Conservation (phyloP, 2,888 invertebrate species). For the Trichogramma evanescens region DNA sequence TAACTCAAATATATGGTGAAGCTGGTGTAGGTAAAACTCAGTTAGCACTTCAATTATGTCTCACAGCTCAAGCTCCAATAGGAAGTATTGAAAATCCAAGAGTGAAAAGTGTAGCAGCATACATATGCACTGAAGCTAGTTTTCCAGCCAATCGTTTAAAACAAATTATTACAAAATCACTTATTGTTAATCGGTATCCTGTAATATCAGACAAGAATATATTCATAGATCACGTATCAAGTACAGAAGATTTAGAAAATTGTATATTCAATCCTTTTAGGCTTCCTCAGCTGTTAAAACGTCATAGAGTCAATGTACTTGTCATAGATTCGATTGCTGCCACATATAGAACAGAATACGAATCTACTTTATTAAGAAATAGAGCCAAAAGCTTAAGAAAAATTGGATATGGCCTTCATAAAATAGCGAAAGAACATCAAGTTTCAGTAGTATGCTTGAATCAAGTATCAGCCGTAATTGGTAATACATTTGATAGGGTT, state of each 20-base stretch:
- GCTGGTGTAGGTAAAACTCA: slow-evolving; percentile 80
- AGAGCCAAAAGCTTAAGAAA: slow-evolving; percentile 55
- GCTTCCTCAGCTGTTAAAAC: slow-evolving; percentile 52
- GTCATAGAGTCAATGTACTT: slow-evolving; percentile 55
- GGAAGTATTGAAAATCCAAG: slow-evolving; percentile 42
- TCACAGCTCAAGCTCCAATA: slow-evolving; percentile 57
- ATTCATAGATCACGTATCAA: slow-evolving; percentile 60
- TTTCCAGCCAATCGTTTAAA: slow-evolving; percentile 66
- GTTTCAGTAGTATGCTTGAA: slow-evolving; percentile 64
- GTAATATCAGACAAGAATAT: slow-evolving; percentile 53
- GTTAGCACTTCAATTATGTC: slow-evolving; percentile 63
- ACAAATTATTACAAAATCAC: slow-evolving; percentile 48
- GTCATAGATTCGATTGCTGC: slow-evolving; percentile 71
- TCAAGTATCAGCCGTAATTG: slow-evolving; percentile 52
- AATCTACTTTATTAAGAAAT: slow-evolving; percentile 48
- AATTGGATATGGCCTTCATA: slow-evolving; percentile 54
- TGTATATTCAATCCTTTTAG: slow-evolving; percentile 49
- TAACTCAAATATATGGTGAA: slow-evolving; percentile 75
- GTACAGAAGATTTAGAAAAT: slow-evolving; percentile 48
- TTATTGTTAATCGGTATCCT: slow-evolving; percentile 37
- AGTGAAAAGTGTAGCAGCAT: slow-evolving; percentile 50
- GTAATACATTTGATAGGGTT: slow-evolving; percentile 11
- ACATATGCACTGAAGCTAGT: slow-evolving; percentile 70
- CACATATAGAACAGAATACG: slow-evolving; percentile 56
- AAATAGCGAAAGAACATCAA: slow-evolving; percentile 51